These are phyloP conservation scores for Strix uralensis DNA, from an alignment of 2,113 vertebrate genomes.

Conservation along the genomic window DNA sequence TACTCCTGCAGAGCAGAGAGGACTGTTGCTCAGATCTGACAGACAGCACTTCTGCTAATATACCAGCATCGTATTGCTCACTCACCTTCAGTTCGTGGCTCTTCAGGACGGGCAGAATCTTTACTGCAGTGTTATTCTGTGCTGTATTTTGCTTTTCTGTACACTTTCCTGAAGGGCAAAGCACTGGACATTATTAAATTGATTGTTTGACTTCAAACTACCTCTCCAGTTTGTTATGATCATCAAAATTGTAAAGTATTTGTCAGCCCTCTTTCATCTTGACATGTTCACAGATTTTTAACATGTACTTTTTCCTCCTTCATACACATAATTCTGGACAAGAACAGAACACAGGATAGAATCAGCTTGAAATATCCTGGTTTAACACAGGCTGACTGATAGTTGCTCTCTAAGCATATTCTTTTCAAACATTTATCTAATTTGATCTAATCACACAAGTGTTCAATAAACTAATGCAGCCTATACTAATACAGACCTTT, in stretches of 20 bases:
- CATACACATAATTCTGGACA: neutral
- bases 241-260: neutral
- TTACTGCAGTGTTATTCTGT: neutral
- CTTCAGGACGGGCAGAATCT: neutral
- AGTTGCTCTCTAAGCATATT: neutral
- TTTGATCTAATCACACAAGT: neutral
- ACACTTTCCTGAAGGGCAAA: neutral
- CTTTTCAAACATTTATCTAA: neutral
- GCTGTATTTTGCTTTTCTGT: neutral
- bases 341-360: neutral
- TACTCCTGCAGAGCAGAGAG: neutral
- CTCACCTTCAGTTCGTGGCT: accelerated
- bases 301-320: neutral
- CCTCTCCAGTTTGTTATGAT: neutral
- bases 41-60: neutral
- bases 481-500: neutral
- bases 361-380: neutral
- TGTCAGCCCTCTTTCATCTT: neutral
- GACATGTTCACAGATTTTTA: neutral
- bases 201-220: neutral
- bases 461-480: neutral
- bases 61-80: accelerated
- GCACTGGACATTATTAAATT: neutral
- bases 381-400: neutral
- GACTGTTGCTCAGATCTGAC: neutral